These are phyloP conservation scores for Amphipoea lucens DNA, from an alignment of 2,888 invertebrate species.

Conservation along the genomic window DNA sequence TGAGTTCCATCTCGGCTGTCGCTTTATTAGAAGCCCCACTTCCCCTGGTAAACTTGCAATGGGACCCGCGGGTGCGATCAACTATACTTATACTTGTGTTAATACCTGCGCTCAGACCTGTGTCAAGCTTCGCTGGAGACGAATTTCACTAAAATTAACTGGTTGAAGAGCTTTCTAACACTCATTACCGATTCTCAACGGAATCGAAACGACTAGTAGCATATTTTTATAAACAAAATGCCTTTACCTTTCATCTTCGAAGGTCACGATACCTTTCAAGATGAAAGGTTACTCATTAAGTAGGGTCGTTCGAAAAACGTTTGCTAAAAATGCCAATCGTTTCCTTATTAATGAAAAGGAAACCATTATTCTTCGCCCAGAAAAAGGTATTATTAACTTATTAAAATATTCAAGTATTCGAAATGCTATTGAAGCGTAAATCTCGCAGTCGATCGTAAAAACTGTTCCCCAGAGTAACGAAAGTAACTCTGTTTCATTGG, in stretches of 20 bases:
- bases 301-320: slow-evolving; percentile 50
- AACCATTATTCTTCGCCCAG: slow-evolving; percentile 71
- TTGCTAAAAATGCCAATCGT: slow-evolving; percentile 63
- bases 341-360: slow-evolving; percentile 73
- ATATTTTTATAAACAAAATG: slow-evolving; percentile 55
- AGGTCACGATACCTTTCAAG: slow-evolving; percentile 36
- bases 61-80: slow-evolving; percentile 81
- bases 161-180: slow-evolving; percentile 72
- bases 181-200: slow-evolving; percentile 61
- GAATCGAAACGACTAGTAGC: slow-evolving; percentile 38
- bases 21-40: slow-evolving; percentile 72
- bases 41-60: slow-evolving; percentile 76
- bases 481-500: slow-evolving; percentile 86
- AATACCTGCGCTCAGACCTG: slow-evolving; percentile 76
- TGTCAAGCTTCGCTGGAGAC: slow-evolving; percentile 79
- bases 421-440: slow-evolving; percentile 83
- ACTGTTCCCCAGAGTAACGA: slow-evolving; percentile 83
- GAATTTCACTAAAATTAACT: slow-evolving; percentile 77
- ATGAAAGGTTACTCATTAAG: slow-evolving; percentile 21
- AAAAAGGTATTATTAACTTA: slow-evolving; percentile 77
- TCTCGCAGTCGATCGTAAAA: slow-evolving; percentile 87
- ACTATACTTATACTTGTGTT: slow-evolving; percentile 81
- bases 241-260: slow-evolving; percentile 58
- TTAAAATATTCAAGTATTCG: slow-evolving; percentile 84
- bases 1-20: slow-evolving; percentile 54